A percentile compares a stretch with the other conserved stretches of the same genome.
These are phyloP conservation scores for Zaprionus africanus DNA, from an alignment of 1,140 invertebrate genomes.

Conservation along the genomic window DNA sequence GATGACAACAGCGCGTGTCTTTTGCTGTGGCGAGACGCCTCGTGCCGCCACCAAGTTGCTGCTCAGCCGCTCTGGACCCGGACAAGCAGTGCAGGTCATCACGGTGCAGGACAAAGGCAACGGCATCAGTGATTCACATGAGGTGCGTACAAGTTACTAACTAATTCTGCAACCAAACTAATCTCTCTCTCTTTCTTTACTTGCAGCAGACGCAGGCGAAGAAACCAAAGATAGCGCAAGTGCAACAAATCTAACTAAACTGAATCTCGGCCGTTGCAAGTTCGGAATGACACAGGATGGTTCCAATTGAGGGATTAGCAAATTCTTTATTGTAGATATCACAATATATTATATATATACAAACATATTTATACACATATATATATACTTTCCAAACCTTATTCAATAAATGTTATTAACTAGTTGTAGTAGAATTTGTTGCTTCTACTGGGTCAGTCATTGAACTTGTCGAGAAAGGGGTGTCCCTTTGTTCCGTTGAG, in stretches of 20 bases:
- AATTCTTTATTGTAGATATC: conserved; percentile 52
- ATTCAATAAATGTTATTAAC: conserved; percentile 47
- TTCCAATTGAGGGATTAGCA: conserved; percentile 21
- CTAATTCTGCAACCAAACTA: background rate
- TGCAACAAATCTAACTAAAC: conserved; percentile 54
- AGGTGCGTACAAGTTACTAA: conserved; percentile 18
- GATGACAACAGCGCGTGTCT: conserved; percentile 57
- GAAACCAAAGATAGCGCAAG: conserved; percentile 66
- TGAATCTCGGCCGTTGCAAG: background rate
- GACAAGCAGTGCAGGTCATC: conserved; percentile 78
- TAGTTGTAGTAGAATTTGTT: background rate
- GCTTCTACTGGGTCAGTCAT: conserved; percentile 57
- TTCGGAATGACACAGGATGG: conserved; percentile 45
- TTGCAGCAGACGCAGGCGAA: conserved; percentile 53
- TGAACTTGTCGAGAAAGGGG: conserved; percentile 55
- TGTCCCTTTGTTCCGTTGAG: conserved; percentile 2
- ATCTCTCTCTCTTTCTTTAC: background rate
- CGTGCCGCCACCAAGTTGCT: conserved; percentile 57
- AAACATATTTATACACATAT: conserved; percentile 11
- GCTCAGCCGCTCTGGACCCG: conserved; percentile 62
- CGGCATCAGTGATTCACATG: conserved; percentile 27
- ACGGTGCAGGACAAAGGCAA: conserved; percentile 57
- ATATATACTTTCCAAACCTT: conserved; percentile 17
- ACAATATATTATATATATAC: conserved; percentile 5
- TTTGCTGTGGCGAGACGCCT: conserved; percentile 74